Conservation (phyloP, 2,113 vertebrate genomes). For the Rhinolophus sinicus region DNA sequence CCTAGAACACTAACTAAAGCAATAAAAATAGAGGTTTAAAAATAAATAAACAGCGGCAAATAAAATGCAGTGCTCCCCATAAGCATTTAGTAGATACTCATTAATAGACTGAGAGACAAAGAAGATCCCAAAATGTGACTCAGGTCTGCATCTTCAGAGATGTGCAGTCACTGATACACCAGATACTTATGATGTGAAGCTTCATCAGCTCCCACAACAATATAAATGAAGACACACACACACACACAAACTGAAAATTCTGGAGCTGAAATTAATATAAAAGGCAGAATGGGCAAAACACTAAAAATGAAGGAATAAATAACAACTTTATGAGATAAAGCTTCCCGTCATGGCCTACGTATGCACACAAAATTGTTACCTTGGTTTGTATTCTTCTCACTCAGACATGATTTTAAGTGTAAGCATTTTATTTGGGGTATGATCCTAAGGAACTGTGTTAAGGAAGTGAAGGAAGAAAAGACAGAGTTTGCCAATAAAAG, state of each 20-base stretch:
- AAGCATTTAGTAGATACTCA: background rate
- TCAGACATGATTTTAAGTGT: background rate
- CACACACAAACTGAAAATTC: background rate
- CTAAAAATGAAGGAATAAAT: background rate
- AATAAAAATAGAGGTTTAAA: background rate
- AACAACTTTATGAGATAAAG: background rate
- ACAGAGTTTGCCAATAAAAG: background rate
- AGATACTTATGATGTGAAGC: background rate
- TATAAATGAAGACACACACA: background rate
- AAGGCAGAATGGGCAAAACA: background rate
- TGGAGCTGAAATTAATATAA: background rate
- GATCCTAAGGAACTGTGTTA: background rate
- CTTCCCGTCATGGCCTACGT: background rate
- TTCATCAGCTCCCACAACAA: background rate
- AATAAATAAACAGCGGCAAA: background rate
- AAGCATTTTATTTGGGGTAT: background rate
- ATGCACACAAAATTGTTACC: background rate
- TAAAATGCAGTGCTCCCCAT: background rate
- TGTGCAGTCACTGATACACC: background rate
- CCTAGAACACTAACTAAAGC: background rate
- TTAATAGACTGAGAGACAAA: background rate
- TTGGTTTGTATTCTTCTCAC: background rate
- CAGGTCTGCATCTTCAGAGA: background rate
- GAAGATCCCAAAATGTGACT: background rate
- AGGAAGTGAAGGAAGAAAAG: background rate